Evolutionary conservation across 2,888 invertebrate genomes (phyloP), one percentile per base, ranked within the genome.

Genomic region (Marasmarcha lunaedactyla): DNA sequence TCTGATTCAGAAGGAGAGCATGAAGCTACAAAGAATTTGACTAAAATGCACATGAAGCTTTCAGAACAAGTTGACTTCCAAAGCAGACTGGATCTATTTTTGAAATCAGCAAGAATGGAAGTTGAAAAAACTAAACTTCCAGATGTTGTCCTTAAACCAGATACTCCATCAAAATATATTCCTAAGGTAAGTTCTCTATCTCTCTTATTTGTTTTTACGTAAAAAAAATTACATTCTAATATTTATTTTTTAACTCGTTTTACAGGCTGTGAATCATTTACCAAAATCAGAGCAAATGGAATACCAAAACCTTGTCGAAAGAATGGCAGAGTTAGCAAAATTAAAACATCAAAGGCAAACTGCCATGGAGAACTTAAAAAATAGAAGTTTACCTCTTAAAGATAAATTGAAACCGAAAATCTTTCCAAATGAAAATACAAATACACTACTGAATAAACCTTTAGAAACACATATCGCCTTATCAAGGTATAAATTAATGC

Each of bases 1-100:
- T 79, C 84, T 1, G 84, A 84, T 62, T 83, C 83, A 1, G 84
- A 81, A 57, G 81, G 67, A 33, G 84, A 84, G 59, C 71, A 81
- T 53, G 84, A 84, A 54, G 78, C 79, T 27, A 84, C 84, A 9
- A 78, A 71, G 49, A 84, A 84, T 56, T 64, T 85, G 46, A 79
- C 77, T 7, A 79, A 77, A 61, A 84, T 84, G 83, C 84, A 84
- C 46, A 60, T 74, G 40, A 83, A 83, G 51, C 54, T 84, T 37
- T 65, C 73, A 2, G 72, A 81, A 42, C 71, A 71, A 45, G 44
- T 59, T 40, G 81, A 83, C 48, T 85, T 85, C 46, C 78, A 84
- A 52, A 66, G 72, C 39, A 76, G 76, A 49, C 50, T 85, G 33
- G 84, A 84, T 47, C 48, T 63, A 37, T 78, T 83, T 43, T 57